A percentile compares a stretch with the other conserved stretches of the same genome.
These are phyloP conservation scores for Brachionus angularis DNA, from an alignment of 1,140 invertebrate genomes.

Conservation along the genomic window DNA sequence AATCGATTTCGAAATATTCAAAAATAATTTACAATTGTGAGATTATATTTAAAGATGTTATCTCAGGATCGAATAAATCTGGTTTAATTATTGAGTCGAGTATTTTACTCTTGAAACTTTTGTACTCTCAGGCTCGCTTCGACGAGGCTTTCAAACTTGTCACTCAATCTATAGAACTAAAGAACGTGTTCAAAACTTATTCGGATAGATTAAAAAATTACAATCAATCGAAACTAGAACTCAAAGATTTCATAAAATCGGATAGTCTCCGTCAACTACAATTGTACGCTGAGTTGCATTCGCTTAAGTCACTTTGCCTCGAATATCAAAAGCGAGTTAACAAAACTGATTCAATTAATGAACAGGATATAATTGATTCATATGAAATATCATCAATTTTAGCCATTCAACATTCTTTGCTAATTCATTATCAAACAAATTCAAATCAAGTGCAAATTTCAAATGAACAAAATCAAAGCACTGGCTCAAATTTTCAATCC, in stretches of 20 bases:
- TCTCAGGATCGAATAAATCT: background rate
- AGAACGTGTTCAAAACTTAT: conserved; percentile 4
- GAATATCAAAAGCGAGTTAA: conserved; percentile 28
- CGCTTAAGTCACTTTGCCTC: conserved; percentile 9
- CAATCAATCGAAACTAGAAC: background rate
- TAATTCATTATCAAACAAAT: background rate
- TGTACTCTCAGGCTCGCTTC: conserved; percentile 32
- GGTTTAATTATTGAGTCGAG: background rate
- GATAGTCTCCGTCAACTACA: conserved; percentile 23
- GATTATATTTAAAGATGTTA: conserved; percentile 13
- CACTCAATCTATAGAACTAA: background rate
- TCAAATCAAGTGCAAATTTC: background rate
- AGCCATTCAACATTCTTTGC: conserved; percentile 40
- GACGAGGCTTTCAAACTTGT: conserved; percentile 22
- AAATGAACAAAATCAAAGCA: background rate
- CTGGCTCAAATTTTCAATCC: background rate
- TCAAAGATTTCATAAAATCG: background rate
- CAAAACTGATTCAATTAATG: background rate
- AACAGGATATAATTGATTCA: conserved; percentile 26
- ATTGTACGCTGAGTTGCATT: conserved; percentile 18
- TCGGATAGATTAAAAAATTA: too few species aligned
- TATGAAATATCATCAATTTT: conserved; percentile 31
- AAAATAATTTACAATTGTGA: conserved; percentile 10
- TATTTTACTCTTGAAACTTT: conserved; percentile 16
- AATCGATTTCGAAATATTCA: background rate